Percentiles rank a stretch among this genome's conserved stretches.
These are phyloP conservation scores for Micrasema minimum DNA, from an alignment of 1,140 invertebrate species.

Conservation along the genomic window DNA sequence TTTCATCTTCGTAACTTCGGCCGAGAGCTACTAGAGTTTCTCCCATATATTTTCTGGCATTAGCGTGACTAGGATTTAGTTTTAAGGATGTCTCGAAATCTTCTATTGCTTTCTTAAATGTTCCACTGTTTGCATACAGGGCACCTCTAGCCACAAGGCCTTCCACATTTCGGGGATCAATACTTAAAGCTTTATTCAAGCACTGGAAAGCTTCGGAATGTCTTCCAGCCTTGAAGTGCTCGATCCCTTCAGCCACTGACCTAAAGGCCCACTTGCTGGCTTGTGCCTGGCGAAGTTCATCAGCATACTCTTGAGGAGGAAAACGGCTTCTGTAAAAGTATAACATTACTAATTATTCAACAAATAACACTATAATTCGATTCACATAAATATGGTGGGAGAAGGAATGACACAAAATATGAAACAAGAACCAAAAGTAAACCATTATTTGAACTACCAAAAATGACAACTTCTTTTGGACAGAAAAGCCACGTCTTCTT, in stretches of 20 bases:
- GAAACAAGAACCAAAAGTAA: too few species aligned
- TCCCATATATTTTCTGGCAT: conserved; percentile 93
- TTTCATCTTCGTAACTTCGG: conserved; percentile 85
- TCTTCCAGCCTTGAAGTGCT: conserved; percentile 90
- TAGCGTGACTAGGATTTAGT: conserved; percentile 89
- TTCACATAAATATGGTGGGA: too few species aligned
- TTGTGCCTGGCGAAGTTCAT: conserved; percentile 86
- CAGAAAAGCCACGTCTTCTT: too few species aligned
- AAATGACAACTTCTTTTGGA: too few species aligned
- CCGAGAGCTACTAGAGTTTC: conserved; percentile 90
- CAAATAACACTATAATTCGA: too few species aligned
- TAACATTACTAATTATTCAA: conserved; percentile 29
- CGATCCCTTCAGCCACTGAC: conserved; percentile 91
- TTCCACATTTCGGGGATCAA: conserved; percentile 93
- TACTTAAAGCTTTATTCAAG: conserved; percentile 91
- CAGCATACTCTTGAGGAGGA: conserved; percentile 82
- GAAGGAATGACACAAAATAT: too few species aligned
- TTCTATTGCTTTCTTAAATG: conserved; percentile 91
- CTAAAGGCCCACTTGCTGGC: conserved; percentile 93
- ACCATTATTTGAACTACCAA: too few species aligned
- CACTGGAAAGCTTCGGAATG: conserved; percentile 95
- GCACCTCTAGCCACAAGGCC: conserved; percentile 93
- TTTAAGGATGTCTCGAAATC: conserved; percentile 93
- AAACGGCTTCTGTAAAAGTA: conserved; percentile 73
- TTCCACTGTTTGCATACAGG: conserved; percentile 93